phyloP scores from a whole-genome alignment of 2,113 vertebrate genomes.

The Vidua chalybeata region DNA sequence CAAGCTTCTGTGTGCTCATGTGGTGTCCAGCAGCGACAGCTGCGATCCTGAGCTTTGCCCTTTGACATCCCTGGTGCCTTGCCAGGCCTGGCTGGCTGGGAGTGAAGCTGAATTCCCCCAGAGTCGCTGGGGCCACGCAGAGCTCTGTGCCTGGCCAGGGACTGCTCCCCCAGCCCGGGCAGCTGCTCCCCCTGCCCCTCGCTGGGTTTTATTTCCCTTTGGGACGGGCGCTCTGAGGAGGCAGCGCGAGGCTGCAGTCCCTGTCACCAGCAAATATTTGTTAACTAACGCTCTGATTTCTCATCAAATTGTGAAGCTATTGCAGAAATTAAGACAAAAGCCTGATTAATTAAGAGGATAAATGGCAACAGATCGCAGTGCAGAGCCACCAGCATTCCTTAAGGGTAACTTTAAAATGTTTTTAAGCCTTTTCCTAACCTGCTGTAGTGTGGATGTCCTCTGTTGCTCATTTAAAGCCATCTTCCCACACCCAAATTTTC shows the following conservation, averaged over 20 bases:
- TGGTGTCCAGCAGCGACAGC: no score
- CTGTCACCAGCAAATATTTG: not conserved
- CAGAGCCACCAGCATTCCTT: not conserved
- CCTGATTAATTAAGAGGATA: not conserved
- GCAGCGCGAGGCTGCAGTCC: not conserved
- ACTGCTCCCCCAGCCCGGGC: not conserved
- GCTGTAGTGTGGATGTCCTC: not conserved
- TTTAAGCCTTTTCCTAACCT: not conserved
- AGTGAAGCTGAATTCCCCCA: not conserved
- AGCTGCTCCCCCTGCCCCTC: not conserved
- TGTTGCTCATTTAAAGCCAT: not conserved
- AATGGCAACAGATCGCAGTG: not conserved
- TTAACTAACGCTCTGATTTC: not conserved
- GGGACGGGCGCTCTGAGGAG: accelerated
- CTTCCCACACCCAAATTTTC: not conserved
- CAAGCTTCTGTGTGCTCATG: no score
- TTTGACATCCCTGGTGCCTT: no score
- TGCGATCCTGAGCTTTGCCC: no score
- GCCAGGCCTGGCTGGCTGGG: no score
- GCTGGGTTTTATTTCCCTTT: not conserved
- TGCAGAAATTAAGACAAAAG: not conserved
- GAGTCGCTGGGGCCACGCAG: not conserved
- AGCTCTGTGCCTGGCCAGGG: not conserved
- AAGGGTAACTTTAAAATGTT: not conserved
- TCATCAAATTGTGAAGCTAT: not conserved